Evolutionary conservation across 2,113 vertebrate genomes (phyloP).

Genomic region (Strix uralensis): DNA sequence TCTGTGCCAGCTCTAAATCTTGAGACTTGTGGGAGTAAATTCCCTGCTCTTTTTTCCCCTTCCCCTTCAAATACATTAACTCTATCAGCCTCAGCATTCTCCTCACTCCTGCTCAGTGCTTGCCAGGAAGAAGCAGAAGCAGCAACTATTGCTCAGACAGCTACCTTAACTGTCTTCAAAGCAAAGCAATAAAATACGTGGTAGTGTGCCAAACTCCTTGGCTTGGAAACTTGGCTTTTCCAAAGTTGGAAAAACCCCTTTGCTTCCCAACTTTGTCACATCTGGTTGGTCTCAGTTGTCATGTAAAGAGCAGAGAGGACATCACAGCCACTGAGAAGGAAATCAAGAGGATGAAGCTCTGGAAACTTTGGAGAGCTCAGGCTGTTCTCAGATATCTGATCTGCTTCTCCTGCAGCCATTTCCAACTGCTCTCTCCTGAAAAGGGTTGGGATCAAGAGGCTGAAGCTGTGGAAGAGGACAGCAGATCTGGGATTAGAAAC

Average conservation of each 20-base stretch:
- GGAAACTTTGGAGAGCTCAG: neutral
- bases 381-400: neutral
- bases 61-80: neutral
- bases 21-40: neutral
- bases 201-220: neutral
- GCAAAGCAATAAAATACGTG: neutral
- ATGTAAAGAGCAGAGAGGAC: neutral
- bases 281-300: neutral
- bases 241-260: neutral
- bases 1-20: neutral
- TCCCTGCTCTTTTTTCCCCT: neutral
- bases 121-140: neutral
- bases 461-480: neutral
- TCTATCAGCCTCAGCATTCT: neutral
- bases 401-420: neutral
- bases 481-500: neutral
- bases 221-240: neutral
- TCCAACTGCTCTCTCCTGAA: neutral
- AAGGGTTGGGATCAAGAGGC: neutral
- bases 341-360: neutral
- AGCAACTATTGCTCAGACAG: neutral
- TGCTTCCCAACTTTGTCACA: neutral
- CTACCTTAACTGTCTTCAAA: neutral
- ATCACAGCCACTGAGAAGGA: neutral
- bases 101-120: neutral